These are phyloP conservation scores for Emmelina monodactyla DNA, from an alignment of 2,888 invertebrate species.

Conservation along the genomic window DNA sequence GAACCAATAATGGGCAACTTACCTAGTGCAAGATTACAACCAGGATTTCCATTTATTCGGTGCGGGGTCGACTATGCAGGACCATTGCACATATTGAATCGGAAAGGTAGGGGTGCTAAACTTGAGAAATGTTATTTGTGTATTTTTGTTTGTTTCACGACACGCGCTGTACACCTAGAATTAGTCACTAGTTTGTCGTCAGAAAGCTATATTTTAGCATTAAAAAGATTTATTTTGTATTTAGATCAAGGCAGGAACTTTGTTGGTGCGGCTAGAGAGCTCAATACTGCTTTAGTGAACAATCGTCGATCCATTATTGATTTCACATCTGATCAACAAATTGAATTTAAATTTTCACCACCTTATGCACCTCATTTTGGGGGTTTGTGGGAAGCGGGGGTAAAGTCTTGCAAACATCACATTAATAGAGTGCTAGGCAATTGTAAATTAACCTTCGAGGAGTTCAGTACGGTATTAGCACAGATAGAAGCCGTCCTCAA, in stretches of 20 bases:
- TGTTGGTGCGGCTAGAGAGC: conserved; percentile 12
- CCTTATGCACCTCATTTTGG: conserved; percentile 6
- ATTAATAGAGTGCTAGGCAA: conserved; percentile 11
- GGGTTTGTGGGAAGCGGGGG: conserved; percentile 3
- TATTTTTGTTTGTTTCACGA: conserved; percentile 13
- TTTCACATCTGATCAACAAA: not conserved
- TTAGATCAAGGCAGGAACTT: conserved; percentile 18
- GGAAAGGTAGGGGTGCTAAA: conserved; percentile 1
- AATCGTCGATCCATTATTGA: not conserved
- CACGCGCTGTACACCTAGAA: conserved; percentile 14
- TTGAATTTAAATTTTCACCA: conserved; percentile 6
- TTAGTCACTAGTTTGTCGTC: conserved; percentile 11
- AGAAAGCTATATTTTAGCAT: conserved; percentile 11
- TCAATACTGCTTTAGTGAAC: conserved; percentile 1
- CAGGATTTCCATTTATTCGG: too few species aligned
- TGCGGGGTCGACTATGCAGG: conserved; percentile 5
- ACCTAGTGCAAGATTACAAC: too few species aligned
- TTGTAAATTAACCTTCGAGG: conserved; percentile 12
- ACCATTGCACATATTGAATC: not conserved
- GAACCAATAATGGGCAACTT: too few species aligned
- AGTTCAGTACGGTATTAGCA: conserved; percentile 10
- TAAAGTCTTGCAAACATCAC: conserved; percentile 6
- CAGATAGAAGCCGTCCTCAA: conserved; percentile 14
- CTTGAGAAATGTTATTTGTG: conserved; percentile 6
- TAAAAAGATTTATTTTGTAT: conserved; percentile 14